Evolutionary conservation across 2,888 invertebrate genomes (phyloP).

Genomic region (Malthinus flaveolus): DNA sequence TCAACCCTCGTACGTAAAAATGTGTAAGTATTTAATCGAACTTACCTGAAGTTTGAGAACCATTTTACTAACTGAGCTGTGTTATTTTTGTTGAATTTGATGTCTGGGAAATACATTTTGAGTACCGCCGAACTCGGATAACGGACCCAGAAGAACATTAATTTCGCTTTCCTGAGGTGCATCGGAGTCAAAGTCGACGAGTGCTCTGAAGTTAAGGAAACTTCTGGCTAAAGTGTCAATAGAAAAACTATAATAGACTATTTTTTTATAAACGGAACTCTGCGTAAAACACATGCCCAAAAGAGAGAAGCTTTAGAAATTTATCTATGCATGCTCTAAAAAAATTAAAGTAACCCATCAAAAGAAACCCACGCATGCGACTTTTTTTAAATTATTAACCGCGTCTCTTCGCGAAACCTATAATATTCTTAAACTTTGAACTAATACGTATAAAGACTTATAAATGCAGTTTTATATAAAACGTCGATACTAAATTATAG

Average conservation of each 20-base stretch:
- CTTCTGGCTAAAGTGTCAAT: slow-evolving; percentile 46
- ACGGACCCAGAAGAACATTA: slow-evolving; percentile 99
- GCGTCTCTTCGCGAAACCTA: slow-evolving; percentile 16
- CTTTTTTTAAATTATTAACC: slow-evolving; percentile 9
- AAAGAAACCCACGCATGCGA: slow-evolving; percentile 3
- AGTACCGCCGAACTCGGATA: slow-evolving; percentile 98
- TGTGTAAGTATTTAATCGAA: slow-evolving; percentile 39
- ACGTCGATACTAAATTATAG: too few species aligned
- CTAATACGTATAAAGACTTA: background rate
- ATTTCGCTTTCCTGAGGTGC: slow-evolving; percentile 99
- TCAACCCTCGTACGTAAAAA: background rate
- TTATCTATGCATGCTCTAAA: too few species aligned
- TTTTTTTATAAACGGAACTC: background rate
- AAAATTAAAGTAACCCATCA: too few species aligned
- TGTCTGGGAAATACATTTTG: slow-evolving; percentile 99
- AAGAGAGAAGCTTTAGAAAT: too few species aligned
- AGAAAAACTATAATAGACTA: slow-evolving; percentile 33
- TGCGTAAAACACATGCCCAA: background rate
- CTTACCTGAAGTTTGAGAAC: slow-evolving; percentile 99
- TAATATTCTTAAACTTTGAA: slow-evolving; percentile 14
- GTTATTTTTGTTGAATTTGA: slow-evolving; percentile 99
- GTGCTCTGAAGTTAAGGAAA: slow-evolving; percentile 86
- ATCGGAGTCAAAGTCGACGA: slow-evolving; percentile 97
- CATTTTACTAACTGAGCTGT: slow-evolving; percentile 99
- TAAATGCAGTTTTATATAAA: background rate